Evolutionary conservation across 1,140 invertebrate genomes (phyloP).

Genomic region (Stenopsyche tienmushanensis): DNA sequence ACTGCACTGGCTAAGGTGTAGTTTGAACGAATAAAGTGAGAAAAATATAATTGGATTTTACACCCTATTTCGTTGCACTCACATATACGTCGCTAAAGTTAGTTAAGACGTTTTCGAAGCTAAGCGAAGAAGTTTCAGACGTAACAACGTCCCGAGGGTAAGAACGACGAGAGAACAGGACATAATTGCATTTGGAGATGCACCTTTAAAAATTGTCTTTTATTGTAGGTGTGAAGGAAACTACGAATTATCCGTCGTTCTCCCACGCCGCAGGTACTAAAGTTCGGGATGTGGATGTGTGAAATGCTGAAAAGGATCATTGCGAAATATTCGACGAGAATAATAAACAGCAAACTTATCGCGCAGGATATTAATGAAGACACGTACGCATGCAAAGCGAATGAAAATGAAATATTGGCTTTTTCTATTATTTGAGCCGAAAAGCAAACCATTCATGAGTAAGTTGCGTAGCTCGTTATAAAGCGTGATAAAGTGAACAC

Average conservation of each 20-base stretch:
- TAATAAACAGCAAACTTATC: too few relatives aligned
- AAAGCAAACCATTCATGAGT: too few relatives aligned
- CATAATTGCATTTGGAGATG: conserved; percentile 27
- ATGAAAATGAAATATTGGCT: neutral
- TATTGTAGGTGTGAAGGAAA: neutral
- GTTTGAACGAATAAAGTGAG: too few relatives aligned
- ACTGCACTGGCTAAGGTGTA: too few relatives aligned
- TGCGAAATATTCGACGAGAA: too few relatives aligned
- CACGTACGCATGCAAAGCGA: neutral
- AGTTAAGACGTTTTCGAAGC: neutral
- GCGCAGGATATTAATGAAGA: too few relatives aligned
- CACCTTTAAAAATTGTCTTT: conserved; percentile 24
- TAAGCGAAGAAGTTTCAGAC: neutral
- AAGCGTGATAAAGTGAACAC: too few relatives aligned
- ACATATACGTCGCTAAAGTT: neutral
- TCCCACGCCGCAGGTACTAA: too few relatives aligned
- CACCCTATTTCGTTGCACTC: too few relatives aligned
- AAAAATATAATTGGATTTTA: neutral
- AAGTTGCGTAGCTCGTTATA: too few relatives aligned
- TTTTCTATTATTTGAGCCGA: neutral
- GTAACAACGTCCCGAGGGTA: neutral
- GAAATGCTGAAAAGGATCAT: too few relatives aligned
- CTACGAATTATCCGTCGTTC: neutral
- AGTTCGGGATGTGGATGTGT: too few relatives aligned
- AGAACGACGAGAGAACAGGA: neutral